Evolutionary conservation across 1,140 invertebrate species (phyloP), one percentile per base, ranked within the genome.

Genomic region (Maconellicoccus hirsutus): DNA sequence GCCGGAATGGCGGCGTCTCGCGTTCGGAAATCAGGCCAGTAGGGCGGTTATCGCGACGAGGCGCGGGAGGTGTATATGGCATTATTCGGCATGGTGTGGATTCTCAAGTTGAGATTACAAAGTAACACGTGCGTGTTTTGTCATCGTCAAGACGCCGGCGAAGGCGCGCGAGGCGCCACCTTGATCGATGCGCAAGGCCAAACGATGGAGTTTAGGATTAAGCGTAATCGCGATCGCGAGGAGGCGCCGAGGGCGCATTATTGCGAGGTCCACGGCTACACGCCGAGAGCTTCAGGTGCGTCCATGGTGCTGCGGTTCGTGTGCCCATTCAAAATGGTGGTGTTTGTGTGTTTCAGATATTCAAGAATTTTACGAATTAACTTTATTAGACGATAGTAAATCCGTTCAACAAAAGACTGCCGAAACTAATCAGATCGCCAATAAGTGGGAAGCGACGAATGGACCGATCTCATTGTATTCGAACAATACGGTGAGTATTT

Each of bases 311-410:
- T n/a, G 39, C 8, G 8, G 39, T 8, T 42, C n/a, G 39, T 42
- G 8, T 8, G n/a, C n/a, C n/a, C n/a, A n/a, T n/a, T n/a, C n/a
- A n/a, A n/a, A n/a, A 33, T 33, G 29, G 29, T 66, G 0, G 1
- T 73, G 70, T 77, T 77, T 78, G 75, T 77, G 78, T 78, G 77
- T 88, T 89, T 21, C 87, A 97, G 96, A 98, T 86, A 98, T 98
- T 77, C 95, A 98, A 86, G 95, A 98, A 81, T 98, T 98, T 82
- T 98, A 98, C 82, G 95, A 98, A 83, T 84, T 96, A 74, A 97
- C 95, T 66, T 84, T 98, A 73, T 84, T 98, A 76, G 94, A 98
- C 83, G 94, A 98, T 79, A 91, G 87, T 63, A 97, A 98, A 83
- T 90, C 91, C 70, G 86, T 93, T 72, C 92, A 96, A 79, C 91